Evolutionary conservation across 2,888 invertebrate species (phyloP), one percentile per base, ranked within the genome.

Genomic region (Deilephila porcellus): DNA sequence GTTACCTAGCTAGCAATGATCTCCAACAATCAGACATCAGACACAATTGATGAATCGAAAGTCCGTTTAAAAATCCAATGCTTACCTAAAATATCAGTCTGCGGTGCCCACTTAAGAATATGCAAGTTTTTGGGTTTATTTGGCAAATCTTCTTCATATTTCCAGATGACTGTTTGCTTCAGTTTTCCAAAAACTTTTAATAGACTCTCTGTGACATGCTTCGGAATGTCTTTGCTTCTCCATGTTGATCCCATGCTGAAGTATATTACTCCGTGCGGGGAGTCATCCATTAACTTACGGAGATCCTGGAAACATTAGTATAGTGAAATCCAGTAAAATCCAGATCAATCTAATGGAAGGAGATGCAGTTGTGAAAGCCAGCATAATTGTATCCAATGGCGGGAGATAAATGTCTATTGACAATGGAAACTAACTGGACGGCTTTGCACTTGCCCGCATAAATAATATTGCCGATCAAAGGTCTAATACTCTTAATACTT

Each of bases 111-210:
- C 70, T 90, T 79, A 0, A 91, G 74, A 52, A 90, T 83, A 59
- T 90, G 89, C 0, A 93, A 86, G 76, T 93, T 93, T 3, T 82
- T 79, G 0, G 93, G 91, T 1, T 88, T 70, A 71, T 88, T 83
- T 2, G 79, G 73, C 11, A 91, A 75, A 6, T 85, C 82, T 19
- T 82, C 85, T 74, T 93, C 93, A 60, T 88, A 90, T 75, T 93
- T 93, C 93, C 93, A 93, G 32, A 93, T 83, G 0, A 93, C 86
- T 0, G 86, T 88, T 74, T 91, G 87, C 70, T 92, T 88, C 3
- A 93, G 78, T 73, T 84, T 81, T 0, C 85, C 82, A 71, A 92
- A 90, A 71, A 88, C 76, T 25, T 86, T 79, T 1, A 92, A 72
- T 0, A 93, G 77, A 2, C 79, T 84, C 1, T 76, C 75, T 0